Evolutionary conservation across 2,797 vertebrate genomes (phyloP).

Genomic region (Phyllotis vaccarum): DNA sequence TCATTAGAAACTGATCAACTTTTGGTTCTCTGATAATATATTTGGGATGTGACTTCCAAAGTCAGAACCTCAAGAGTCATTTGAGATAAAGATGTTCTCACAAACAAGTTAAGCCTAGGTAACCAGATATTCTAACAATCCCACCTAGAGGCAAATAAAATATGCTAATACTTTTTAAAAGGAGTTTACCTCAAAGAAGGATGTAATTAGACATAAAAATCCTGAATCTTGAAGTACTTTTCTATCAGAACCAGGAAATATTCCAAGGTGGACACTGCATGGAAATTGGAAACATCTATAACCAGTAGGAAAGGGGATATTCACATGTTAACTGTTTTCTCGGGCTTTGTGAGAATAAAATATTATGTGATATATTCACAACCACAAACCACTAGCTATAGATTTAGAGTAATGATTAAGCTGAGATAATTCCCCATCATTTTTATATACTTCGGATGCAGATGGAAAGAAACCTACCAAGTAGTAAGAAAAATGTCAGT

Average conservation of each 20-base stretch:
- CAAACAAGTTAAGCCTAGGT: background rate
- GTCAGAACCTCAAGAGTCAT: background rate
- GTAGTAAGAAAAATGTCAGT: background rate
- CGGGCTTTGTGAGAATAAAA: slow-evolving; percentile 43
- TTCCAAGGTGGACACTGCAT: background rate
- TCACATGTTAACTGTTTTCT: slow-evolving; percentile 26
- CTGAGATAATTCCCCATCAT: slow-evolving; percentile 34
- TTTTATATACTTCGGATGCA: background rate
- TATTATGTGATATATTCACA: background rate
- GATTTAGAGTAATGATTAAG: background rate
- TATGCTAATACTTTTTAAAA: background rate
- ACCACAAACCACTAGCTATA: background rate
- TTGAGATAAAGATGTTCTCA: slow-evolving; percentile 19
- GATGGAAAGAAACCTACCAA: background rate
- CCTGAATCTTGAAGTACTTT: background rate
- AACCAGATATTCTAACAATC: slow-evolving; percentile 12
- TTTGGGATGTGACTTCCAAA: background rate
- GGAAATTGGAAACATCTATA: background rate
- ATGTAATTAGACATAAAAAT: background rate
- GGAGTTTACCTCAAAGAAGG: background rate
- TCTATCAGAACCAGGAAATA: background rate
- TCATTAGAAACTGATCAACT: background rate
- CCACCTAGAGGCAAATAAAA: background rate
- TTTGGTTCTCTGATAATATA: slow-evolving; percentile 19
- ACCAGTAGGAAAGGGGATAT: background rate